Evolutionary conservation across 2,888 invertebrate species (phyloP).

Genomic region (Cantharis rufa): DNA sequence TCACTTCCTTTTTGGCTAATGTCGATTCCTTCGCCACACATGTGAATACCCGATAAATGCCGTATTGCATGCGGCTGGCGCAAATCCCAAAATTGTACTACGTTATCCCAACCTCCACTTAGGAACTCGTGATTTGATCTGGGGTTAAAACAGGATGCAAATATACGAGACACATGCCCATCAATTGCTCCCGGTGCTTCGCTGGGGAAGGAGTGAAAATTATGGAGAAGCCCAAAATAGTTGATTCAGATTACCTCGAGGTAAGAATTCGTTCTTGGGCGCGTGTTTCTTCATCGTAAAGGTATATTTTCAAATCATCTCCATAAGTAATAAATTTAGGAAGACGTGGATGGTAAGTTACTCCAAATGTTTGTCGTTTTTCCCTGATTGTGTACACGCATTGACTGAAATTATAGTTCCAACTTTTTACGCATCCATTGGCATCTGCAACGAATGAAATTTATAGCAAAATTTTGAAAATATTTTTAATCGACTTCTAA

Average conservation of each 20-base stretch:
- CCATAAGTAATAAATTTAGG: slow-evolving; percentile 66
- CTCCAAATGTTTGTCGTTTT: slow-evolving; percentile 66
- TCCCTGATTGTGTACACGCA: slow-evolving; percentile 69
- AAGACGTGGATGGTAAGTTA: slow-evolving; percentile 64
- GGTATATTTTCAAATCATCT: slow-evolving; percentile 65
- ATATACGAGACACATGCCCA: slow-evolving; percentile 68
- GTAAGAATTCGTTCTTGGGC: slow-evolving; percentile 66
- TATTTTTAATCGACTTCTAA: slow-evolving; percentile 50
- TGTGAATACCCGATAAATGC: slow-evolving; percentile 63
- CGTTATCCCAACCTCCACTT: slow-evolving; percentile 71
- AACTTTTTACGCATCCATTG: slow-evolving; percentile 70
- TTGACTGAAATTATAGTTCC: slow-evolving; percentile 68
- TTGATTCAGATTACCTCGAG: slow-evolving; percentile 58
- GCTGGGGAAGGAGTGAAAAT: background rate
- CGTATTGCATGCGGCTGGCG: slow-evolving; percentile 65
- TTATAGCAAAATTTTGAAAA: background rate
- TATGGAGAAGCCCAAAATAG: background rate
- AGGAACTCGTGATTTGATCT: slow-evolving; percentile 67
- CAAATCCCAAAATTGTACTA: slow-evolving; percentile 70
- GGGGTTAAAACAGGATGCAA: slow-evolving; percentile 68
- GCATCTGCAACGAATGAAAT: slow-evolving; percentile 58
- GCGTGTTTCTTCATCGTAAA: slow-evolving; percentile 72
- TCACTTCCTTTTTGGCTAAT: slow-evolving; percentile 51
- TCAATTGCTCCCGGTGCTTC: slow-evolving; percentile 50
- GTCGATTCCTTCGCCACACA: slow-evolving; percentile 70